A percentile compares a stretch with the other conserved stretches of the same genome.
Conservation (phyloP, 2,113 vertebrate species). For the Malurus melanocephalus region DNA sequence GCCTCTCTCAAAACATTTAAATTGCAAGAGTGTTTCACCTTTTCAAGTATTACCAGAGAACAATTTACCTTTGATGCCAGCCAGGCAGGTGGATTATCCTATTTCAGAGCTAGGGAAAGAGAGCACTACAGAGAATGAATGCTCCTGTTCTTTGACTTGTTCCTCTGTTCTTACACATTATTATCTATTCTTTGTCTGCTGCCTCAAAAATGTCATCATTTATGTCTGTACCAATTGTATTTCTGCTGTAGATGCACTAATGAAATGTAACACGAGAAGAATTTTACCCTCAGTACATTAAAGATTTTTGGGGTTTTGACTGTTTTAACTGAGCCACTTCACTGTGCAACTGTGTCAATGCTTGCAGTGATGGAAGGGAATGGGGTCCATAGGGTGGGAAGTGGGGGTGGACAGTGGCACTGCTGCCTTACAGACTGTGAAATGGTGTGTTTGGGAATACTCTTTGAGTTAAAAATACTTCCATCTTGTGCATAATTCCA, state of each 20-base stretch:
- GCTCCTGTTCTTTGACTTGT: background rate
- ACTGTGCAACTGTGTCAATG: background rate
- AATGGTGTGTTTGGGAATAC: background rate
- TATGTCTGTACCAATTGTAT: background rate
- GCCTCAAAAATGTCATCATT: background rate
- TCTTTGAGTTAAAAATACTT: background rate
- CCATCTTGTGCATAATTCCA: background rate
- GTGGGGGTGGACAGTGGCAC: background rate
- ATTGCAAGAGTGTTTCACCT: background rate
- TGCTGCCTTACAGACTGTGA: background rate
- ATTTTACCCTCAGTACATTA: background rate
- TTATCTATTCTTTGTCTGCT: background rate
- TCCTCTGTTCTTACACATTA: background rate
- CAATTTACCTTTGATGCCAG: background rate
- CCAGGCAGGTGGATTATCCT: background rate
- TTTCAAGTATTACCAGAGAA: background rate
- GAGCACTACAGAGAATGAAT: background rate
- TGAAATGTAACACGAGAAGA: background rate
- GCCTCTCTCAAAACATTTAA: background rate
- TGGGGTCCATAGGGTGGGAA: background rate
- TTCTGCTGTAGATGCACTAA: background rate
- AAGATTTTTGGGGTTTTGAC: too few species aligned
- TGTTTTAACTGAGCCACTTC: background rate
- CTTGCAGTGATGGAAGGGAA: background rate
- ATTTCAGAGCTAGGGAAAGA: background rate